Conservation (phyloP, 2,888 invertebrate species). For the Archips xylosteana region DNA sequence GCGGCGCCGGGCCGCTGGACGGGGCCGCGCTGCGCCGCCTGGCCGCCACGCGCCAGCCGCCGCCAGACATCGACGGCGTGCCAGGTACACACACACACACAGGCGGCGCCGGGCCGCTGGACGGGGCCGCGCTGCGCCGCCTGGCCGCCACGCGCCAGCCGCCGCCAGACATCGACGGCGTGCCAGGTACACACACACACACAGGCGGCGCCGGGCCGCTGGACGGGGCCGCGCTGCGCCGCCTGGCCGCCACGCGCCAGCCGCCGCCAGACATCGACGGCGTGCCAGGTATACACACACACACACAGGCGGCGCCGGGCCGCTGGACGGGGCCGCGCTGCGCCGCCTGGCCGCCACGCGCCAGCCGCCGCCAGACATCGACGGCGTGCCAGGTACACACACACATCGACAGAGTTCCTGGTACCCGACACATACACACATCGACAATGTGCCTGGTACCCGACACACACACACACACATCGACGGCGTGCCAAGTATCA, state of each 20-base stretch:
- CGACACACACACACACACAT: slow-evolving; percentile 59
- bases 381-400: slow-evolving; percentile 10
- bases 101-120: slow-evolving; percentile 92
- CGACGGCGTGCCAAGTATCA: slow-evolving; percentile 12
- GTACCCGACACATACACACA: not conserved
- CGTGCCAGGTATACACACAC: not conserved
- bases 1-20: slow-evolving; percentile 92
- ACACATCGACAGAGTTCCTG: not conserved
- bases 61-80: slow-evolving; percentile 45
- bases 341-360: slow-evolving; percentile 86
- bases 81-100: not conserved
- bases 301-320: slow-evolving; percentile 92
- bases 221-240: slow-evolving; percentile 93
- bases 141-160: slow-evolving; percentile 74
- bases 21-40: slow-evolving; percentile 92
- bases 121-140: slow-evolving; percentile 93
- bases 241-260: slow-evolving; percentile 80
- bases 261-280: slow-evolving; percentile 46
- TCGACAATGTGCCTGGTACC: too few relatives aligned
- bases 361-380: slow-evolving; percentile 52
- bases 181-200: not conserved
- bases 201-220: slow-evolving; percentile 92
- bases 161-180: slow-evolving; percentile 46
- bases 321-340: slow-evolving; percentile 93
- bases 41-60: slow-evolving; percentile 65